Evolutionary conservation across 2,797 vertebrate species (phyloP).

Genomic region (Novumbra hubbsi): DNA sequence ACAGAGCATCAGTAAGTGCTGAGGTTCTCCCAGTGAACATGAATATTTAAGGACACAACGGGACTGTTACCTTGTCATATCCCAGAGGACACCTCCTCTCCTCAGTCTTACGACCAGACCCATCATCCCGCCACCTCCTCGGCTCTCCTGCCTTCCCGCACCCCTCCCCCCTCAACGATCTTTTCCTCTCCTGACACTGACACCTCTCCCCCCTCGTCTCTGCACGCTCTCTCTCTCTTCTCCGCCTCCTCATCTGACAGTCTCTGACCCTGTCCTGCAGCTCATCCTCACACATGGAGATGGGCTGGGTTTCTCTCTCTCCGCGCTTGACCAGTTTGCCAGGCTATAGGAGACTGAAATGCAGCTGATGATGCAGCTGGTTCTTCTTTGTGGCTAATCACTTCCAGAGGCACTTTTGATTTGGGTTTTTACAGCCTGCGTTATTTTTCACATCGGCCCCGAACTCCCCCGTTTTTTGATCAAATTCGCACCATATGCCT

Average conservation of each 20-base stretch:
- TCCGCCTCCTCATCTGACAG: constrained; percentile 15
- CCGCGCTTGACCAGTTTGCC: constrained; percentile 45
- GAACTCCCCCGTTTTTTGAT: constrained; percentile 65
- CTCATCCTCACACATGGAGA: constrained; percentile 9
- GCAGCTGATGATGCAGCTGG: constrained; percentile 68
- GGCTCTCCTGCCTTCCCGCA: constrained; percentile 37
- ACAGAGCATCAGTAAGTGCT: constrained; percentile 63
- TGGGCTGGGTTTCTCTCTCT: constrained; percentile 1
- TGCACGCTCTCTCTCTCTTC: constrained; percentile 10
- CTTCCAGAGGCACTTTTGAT: constrained; percentile 76
- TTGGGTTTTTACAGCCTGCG: constrained; percentile 75
- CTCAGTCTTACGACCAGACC: constrained; percentile 26
- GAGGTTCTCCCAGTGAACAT: constrained; percentile 61
- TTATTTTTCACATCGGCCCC: constrained; percentile 79
- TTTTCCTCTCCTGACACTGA: constrained; percentile 17
- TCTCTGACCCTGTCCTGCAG: background rate
- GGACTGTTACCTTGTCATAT: constrained; percentile 69
- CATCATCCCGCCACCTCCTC: constrained; percentile 24
- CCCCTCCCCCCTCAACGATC: constrained; percentile 32
- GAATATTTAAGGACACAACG: constrained; percentile 77
- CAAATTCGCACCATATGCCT: constrained; percentile 84
- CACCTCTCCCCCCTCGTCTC: constrained; percentile 12
- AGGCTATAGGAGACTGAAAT: constrained; percentile 63
- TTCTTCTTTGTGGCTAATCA: constrained; percentile 75
- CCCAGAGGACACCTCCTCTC: constrained; percentile 43